Base-by-base conservation (phyloP, 1,140 invertebrate genomes). In the Idris sp. region DNA sequence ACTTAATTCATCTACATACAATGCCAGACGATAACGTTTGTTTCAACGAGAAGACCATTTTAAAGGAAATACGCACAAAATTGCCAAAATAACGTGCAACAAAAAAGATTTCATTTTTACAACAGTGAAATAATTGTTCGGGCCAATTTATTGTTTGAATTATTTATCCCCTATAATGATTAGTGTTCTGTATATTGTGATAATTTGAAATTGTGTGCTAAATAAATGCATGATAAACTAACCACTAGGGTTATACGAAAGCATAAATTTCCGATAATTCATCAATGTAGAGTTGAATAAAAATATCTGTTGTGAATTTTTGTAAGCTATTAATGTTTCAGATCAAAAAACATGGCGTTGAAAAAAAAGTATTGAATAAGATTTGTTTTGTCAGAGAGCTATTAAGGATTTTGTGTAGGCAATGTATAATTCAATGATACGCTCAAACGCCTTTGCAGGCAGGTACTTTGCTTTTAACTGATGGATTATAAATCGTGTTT, bases 401-500 rank as follows among this genome's bases (percentile, higher is more conserved):
- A 48, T 16, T 26, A 40, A 51, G 48, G 41, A 36, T 33, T 53
- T 64, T 62, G 46, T 71, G 61, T 19, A 9, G 16, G 25, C n/a
- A 36, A 25, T 56, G 10, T 11, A 25, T 65, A 67, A 67, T 61
- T 62, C 36, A 67, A 67, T 74, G 62, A 74, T 67, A 74, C 35
- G 62, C 18, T 74, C 48, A 41, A 41, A 62, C 49, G 38, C 54
- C 48, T 11, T 25, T 46, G 1, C 46, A 41, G 40, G 16, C 49
- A 53, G 36, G 31, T 64, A 64, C 38, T 67, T 53, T 36, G 26
- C 10, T 9, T 51, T 53, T 67, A 43, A 58, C 9, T 59, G 58
- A 75, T 59, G 58, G 36, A 4, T 68, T 68, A 74, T 56, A 68
- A 62, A 68, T 64, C 33, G 53, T 43, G 40, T 62, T 58, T 56